These are phyloP conservation scores for Pecten maximus DNA, from an alignment of 2,888 invertebrate genomes.

Conservation along the genomic window DNA sequence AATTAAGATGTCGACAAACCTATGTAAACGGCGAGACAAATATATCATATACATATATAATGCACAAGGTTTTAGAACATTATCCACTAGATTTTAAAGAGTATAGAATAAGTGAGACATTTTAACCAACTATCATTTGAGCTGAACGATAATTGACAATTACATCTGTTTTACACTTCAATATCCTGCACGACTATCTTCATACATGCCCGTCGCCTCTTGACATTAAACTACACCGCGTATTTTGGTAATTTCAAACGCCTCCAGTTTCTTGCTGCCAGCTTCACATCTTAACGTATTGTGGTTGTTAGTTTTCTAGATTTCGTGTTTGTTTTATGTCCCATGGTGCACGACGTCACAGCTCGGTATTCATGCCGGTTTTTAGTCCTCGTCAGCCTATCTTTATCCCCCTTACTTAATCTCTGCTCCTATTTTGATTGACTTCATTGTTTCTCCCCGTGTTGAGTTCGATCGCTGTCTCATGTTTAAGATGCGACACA, in stretches of 20 bases:
- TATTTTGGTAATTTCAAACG: slow-evolving; percentile 14
- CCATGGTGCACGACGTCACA: not conserved
- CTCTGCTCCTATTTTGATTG: not conserved
- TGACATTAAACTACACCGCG: not conserved
- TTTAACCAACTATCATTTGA: not conserved
- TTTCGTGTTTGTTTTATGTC: not conserved
- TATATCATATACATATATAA: too few species aligned
- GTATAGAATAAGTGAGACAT: too few species aligned
- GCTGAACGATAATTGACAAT: not conserved
- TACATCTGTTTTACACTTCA: slow-evolving; percentile 14
- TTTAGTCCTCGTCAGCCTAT: not conserved
- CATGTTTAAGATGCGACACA: slow-evolving; percentile 8
- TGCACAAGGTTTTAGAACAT: too few species aligned
- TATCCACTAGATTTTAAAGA: too few species aligned
- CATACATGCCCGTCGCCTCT: not conserved
- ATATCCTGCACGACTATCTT: not conserved
- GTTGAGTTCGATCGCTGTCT: not conserved
- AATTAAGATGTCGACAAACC: too few species aligned
- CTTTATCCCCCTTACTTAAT: not conserved
- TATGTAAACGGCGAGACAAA: too few species aligned
- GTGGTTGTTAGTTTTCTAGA: not conserved
- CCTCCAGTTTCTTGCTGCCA: not conserved
- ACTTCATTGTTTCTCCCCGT: not conserved
- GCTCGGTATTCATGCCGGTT: not conserved
- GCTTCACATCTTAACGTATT: not conserved